A percentile compares a stretch with the other conserved stretches of the same genome.
These are phyloP conservation scores for Apolygus lucorum DNA, from an alignment of 1,140 invertebrate species.

Conservation along the genomic window DNA sequence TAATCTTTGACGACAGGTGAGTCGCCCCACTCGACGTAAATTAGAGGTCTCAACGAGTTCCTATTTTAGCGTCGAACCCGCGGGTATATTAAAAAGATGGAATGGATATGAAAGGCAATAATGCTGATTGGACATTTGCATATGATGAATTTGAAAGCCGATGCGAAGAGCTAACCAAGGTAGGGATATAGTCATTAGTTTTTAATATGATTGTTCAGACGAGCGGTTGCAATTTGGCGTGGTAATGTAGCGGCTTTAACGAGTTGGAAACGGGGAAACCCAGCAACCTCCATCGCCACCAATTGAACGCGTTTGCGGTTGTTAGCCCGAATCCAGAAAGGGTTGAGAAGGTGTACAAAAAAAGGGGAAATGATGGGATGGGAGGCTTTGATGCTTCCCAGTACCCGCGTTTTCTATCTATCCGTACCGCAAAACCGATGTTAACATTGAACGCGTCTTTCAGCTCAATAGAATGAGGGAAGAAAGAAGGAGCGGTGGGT, in stretches of 20 bases:
- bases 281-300: neutral
- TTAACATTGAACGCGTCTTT: neutral
- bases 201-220: neutral
- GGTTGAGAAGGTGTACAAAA: neutral
- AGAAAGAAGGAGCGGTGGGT: neutral
- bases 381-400: constrained; percentile 6
- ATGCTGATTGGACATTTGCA: neutral
- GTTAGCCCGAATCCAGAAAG: neutral
- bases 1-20: no score
- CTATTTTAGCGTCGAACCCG: neutral
- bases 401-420: neutral
- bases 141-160: neutral
- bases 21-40: neutral
- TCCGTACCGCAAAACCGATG: neutral
- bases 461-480: neutral
- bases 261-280: neutral
- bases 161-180: neutral
- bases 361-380: neutral
- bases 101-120: neutral
- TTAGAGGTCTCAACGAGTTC: neutral
- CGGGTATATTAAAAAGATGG: neutral
- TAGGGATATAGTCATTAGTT: neutral
- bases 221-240: neutral
- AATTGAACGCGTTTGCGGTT: neutral
- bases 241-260: neutral